Evolutionary conservation across 2,888 invertebrate genomes (phyloP).

Genomic region (Cabera pusaria): DNA sequence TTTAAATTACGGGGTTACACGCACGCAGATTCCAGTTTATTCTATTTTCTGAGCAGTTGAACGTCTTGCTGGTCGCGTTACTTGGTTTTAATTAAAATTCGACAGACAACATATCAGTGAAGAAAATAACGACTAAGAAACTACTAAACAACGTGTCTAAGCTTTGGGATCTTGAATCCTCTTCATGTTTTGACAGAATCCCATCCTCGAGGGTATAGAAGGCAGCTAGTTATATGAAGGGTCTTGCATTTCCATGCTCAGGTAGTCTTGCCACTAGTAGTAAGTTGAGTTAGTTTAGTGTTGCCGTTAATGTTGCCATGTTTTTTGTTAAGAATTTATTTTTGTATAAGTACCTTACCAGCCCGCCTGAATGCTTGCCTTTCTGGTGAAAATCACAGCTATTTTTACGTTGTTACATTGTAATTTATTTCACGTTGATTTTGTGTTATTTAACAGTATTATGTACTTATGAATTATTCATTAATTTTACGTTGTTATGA

Average conservation of each 20-base stretch:
- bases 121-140: too few species aligned
- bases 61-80: too few species aligned
- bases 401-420: not conserved
- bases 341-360: slow-evolving; percentile 1
- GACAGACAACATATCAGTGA: too few species aligned
- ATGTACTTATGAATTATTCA: slow-evolving; percentile 27
- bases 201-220: slow-evolving; percentile 6
- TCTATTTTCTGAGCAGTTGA: too few species aligned
- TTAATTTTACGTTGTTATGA: slow-evolving; percentile 17
- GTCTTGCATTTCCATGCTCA: slow-evolving; percentile 44
- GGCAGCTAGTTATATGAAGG: slow-evolving; percentile 16
- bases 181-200: slow-evolving; percentile 8
- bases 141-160: too few species aligned
- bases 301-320: slow-evolving; percentile 16
- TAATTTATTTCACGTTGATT: slow-evolving; percentile 6
- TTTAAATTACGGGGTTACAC: too few species aligned
- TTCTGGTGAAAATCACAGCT: slow-evolving; percentile 1
- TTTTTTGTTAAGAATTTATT: slow-evolving; percentile 13
- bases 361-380: not conserved
- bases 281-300: slow-evolving; percentile 25
- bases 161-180: too few species aligned
- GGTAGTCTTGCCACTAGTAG: slow-evolving; percentile 56
- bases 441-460: slow-evolving; percentile 29
- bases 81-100: too few species aligned
- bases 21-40: too few species aligned